phyloP scores from a whole-genome alignment of 2,113 vertebrate species.

The Chionomys nivalis region DNA sequence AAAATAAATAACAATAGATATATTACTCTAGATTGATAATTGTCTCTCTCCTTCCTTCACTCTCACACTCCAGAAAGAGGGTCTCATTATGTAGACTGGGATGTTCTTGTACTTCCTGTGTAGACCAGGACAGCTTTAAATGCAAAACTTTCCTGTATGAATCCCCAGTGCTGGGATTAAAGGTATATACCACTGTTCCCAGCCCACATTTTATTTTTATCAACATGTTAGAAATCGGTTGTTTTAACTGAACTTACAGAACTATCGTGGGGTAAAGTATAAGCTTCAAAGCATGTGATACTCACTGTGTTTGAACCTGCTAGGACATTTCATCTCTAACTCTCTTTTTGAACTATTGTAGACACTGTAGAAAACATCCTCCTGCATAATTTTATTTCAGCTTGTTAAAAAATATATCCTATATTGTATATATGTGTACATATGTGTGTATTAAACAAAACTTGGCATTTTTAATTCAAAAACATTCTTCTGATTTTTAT shows the following conservation, averaged over 20 bases:
- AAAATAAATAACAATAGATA: background rate
- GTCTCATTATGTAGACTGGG: background rate
- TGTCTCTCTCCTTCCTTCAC: background rate
- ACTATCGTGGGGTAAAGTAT: background rate
- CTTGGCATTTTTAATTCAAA: background rate
- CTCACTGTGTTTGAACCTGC: background rate
- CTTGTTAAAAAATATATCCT: background rate
- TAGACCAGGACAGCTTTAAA: too few relatives aligned
- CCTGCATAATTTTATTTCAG: background rate
- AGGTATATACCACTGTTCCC: background rate
- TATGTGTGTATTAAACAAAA: background rate
- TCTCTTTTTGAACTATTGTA: background rate
- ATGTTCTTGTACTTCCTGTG: background rate
- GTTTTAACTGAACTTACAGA: conserved; percentile 28
- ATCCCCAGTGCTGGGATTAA: background rate
- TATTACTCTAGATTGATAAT: background rate
- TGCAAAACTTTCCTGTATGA: background rate
- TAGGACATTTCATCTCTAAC: background rate
- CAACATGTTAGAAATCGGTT: conserved; percentile 8
- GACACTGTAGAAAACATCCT: background rate
- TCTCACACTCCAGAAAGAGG: background rate
- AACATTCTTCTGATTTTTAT: background rate
- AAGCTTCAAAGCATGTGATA: background rate
- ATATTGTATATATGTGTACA: background rate
- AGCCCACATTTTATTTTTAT: background rate